These are phyloP conservation scores for Atopsyche davidsoni DNA, from an alignment of 1,140 invertebrate species.

Conservation along the genomic window DNA sequence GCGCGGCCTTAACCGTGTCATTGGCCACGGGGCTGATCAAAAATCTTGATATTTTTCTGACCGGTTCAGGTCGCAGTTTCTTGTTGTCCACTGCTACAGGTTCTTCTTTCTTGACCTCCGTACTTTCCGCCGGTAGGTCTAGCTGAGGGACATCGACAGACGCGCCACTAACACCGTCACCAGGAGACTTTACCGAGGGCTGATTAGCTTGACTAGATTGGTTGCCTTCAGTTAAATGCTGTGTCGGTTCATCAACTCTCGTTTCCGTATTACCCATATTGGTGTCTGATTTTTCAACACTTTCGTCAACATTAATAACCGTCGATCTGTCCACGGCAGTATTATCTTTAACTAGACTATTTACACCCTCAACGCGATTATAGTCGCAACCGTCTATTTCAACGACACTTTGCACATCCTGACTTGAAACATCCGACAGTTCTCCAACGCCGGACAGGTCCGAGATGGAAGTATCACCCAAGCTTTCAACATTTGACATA, in stretches of 20 bases:
- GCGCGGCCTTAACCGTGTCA: conserved; percentile 42
- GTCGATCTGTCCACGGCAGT: no score
- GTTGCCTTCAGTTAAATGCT: conserved; percentile 15
- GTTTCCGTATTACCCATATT: no score
- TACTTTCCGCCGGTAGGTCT: no score
- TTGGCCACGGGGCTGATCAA: conserved; percentile 74
- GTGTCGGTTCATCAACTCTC: conserved; percentile 9
- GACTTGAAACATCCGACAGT: no score
- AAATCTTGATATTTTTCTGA: conserved; percentile 70
- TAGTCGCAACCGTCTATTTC: no score
- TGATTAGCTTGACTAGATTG: conserved; percentile 9
- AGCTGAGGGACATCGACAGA: no score
- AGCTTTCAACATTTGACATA: conserved; percentile 3
- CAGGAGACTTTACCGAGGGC: conserved; percentile 11
- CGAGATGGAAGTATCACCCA: background rate
- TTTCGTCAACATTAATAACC: no score
- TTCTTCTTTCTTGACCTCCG: background rate
- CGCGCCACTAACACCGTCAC: conserved; percentile 15
- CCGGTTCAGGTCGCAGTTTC: conserved; percentile 37
- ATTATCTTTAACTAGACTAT: no score
- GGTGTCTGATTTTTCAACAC: background rate
- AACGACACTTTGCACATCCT: no score
- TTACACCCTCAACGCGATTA: no score
- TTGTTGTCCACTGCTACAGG: conserved; percentile 7
- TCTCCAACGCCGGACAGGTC: no score